Percentiles rank a stretch among this genome's conserved stretches.
Evolutionary conservation across 2,113 vertebrate genomes (phyloP).

Genomic region (Corapipo altera): DNA sequence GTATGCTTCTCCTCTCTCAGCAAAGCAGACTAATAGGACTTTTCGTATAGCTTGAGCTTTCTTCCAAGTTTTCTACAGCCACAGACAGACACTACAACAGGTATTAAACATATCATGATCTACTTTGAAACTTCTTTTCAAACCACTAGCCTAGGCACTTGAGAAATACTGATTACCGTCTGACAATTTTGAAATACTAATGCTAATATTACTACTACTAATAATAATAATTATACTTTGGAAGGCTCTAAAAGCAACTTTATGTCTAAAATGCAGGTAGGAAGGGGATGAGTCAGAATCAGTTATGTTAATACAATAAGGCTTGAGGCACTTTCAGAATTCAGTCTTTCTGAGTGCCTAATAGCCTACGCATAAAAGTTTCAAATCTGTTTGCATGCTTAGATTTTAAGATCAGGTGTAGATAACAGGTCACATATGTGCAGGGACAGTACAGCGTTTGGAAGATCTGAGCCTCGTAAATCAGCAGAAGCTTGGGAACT

Average conservation of each 20-base stretch:
- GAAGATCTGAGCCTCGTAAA: background rate
- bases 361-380: rapidly evolving
- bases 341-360: background rate
- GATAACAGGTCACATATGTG: background rate
- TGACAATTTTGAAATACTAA: background rate
- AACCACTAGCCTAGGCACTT: background rate
- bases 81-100: background rate
- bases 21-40: background rate
- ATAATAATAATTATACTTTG: background rate
- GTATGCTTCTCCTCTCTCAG: background rate
- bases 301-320: background rate
- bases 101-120: background rate
- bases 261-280: background rate
- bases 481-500: background rate
- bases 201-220: background rate
- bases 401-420: background rate
- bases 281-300: background rate
- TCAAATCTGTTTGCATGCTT: background rate
- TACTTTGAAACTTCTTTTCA: background rate
- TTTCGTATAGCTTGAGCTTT: background rate
- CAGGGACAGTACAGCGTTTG: background rate
- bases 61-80: background rate
- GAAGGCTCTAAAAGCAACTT: background rate
- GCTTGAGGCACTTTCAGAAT: background rate
- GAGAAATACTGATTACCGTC: background rate